Conservation (phyloP, 2,888 invertebrate species). For the Leptinotarsa haldemani region DNA sequence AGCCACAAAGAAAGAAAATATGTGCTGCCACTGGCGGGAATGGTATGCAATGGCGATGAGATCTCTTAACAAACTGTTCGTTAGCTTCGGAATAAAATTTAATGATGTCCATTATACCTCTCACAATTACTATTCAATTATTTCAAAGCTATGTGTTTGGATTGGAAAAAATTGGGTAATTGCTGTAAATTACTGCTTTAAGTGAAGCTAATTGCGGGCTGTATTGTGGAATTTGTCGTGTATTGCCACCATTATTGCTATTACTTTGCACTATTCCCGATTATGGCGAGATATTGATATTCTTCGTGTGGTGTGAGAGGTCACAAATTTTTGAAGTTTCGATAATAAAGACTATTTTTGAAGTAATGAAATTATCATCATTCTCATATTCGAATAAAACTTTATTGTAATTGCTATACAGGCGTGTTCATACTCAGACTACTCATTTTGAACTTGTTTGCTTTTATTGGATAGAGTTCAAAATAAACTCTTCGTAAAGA, state of each 20-base stretch:
- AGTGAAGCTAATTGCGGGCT: constrained; percentile 31
- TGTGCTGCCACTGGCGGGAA: background rate
- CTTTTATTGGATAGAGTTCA: too few species aligned
- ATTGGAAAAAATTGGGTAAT: constrained; percentile 37
- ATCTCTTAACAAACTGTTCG: constrained; percentile 34
- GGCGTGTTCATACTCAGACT: too few species aligned
- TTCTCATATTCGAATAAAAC: too few species aligned
- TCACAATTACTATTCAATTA: constrained; percentile 44
- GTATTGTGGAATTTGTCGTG: background rate
- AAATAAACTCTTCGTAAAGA: too few species aligned
- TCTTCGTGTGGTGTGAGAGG: background rate
- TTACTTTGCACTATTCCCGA: background rate
- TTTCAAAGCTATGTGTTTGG: constrained; percentile 33
- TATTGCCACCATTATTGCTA: background rate
- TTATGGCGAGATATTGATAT: background rate
- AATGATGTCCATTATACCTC: constrained; percentile 41
- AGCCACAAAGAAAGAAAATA: background rate
- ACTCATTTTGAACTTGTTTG: too few species aligned
- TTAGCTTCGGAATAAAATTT: constrained; percentile 37
- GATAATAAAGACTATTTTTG: too few species aligned
- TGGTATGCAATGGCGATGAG: background rate
- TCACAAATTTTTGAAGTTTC: background rate
- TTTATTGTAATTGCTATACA: too few species aligned
- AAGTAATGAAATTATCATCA: too few species aligned
- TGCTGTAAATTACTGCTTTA: constrained; percentile 37